A percentile compares a stretch with the other conserved stretches of the same genome.
Evolutionary conservation across 2,113 vertebrate genomes (phyloP).

Genomic region (Leucoraja erinaceus): DNA sequence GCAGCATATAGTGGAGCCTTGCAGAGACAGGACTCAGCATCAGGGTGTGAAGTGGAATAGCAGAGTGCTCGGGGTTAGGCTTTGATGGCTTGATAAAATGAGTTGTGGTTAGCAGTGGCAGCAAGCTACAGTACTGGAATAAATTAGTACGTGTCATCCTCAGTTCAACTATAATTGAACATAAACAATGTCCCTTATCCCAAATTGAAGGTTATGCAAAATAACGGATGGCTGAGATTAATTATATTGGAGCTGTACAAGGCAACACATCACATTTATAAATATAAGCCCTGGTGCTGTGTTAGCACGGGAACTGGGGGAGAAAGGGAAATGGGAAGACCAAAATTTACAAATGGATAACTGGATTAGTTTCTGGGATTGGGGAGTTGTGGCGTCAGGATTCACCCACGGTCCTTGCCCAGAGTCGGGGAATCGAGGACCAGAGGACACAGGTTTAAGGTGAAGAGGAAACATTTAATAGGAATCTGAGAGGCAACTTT

Average conservation of each 20-base stretch:
- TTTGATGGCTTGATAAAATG: background rate
- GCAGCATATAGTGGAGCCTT: background rate
- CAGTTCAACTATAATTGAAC: background rate
- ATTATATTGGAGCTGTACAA: background rate
- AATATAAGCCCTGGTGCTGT: background rate
- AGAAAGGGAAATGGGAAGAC: background rate
- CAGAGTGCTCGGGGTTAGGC: background rate
- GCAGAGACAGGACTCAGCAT: background rate
- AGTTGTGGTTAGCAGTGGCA: background rate
- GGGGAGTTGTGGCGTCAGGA: background rate
- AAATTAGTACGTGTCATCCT: background rate
- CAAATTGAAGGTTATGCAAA: background rate
- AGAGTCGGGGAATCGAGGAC: no score
- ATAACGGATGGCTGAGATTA: conserved; percentile 4
- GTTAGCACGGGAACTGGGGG: no score
- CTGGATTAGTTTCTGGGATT: background rate
- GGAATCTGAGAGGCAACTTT: no score
- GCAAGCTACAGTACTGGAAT: background rate
- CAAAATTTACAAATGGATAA: background rate
- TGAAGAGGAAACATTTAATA: no score
- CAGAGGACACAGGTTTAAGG: no score
- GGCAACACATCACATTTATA: background rate
- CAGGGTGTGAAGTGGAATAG: background rate
- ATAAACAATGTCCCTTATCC: background rate
- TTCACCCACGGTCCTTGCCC: no score